Percentiles rank a stretch among this genome's conserved stretches.
Evolutionary conservation across 1,140 invertebrate species (phyloP).

Genomic region (Cotesia vestalis): DNA sequence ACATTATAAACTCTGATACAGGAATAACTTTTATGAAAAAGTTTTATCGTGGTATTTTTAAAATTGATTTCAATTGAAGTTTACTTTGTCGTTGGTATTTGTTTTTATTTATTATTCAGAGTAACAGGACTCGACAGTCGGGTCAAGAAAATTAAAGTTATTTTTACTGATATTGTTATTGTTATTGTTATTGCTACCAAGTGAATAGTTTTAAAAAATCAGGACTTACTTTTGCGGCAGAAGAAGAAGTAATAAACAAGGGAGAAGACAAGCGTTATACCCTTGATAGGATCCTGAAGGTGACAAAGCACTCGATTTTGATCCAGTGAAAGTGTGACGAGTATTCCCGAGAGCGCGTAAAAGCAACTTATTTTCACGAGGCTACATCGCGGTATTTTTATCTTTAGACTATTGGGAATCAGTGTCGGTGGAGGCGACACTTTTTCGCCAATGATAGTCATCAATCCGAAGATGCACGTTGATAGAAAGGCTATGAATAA

Average conservation of each 20-base stretch:
- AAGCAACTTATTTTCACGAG: constrained; percentile 57
- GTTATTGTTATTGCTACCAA: neutral
- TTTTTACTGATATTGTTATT: no score
- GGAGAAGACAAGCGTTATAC: constrained; percentile 68
- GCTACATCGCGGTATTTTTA: constrained; percentile 51
- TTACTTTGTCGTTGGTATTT: no score
- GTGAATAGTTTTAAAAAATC: constrained; percentile 9
- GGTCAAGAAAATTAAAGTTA: no score
- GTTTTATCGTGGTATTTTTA: no score
- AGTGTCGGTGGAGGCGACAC: constrained; percentile 56
- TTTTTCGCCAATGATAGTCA: constrained; percentile 50
- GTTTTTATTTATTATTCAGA: no score
- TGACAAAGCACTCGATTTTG: constrained; percentile 68
- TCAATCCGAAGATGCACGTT: constrained; percentile 46
- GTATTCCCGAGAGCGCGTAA: constrained; percentile 55
- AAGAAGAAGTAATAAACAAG: constrained; percentile 72
- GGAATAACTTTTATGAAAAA: no score
- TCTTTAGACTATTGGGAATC: constrained; percentile 56
- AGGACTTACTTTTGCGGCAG: constrained; percentile 68
- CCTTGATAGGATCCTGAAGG: constrained; percentile 71
- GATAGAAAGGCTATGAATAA: constrained; percentile 53
- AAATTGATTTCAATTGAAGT: no score
- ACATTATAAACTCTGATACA: no score
- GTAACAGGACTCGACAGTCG: no score
- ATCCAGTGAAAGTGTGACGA: constrained; percentile 58